Conservation (phyloP, 2,113 vertebrate genomes). For the Podocnemis expansa region DNA sequence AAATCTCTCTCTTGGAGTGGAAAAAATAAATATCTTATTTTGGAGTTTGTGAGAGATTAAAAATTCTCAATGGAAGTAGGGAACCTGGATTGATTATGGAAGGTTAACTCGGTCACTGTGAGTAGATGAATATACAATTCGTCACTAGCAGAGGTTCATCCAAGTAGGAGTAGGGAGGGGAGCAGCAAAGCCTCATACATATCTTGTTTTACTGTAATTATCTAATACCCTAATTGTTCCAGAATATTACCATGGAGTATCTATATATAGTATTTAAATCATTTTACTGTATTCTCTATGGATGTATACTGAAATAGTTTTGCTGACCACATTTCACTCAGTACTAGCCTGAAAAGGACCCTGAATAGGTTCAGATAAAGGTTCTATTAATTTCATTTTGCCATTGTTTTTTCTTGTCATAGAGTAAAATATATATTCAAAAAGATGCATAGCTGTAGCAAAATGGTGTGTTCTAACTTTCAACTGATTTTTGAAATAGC, state of each 20-base stretch:
- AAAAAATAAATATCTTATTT: neutral
- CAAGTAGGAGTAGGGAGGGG: neutral
- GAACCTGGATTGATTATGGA: neutral
- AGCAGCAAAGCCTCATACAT: constrained; percentile 39
- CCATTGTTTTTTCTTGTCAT: neutral
- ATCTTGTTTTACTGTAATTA: constrained; percentile 29
- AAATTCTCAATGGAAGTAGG: constrained; percentile 3
- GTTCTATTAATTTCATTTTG: neutral
- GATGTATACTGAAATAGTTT: neutral
- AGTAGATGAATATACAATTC: constrained; percentile 14
- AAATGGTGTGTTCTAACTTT: neutral
- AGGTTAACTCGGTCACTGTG: constrained; percentile 14
- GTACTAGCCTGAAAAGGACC: neutral
- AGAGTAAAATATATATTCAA: neutral
- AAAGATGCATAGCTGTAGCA: neutral
- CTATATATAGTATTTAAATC: constrained; percentile 38
- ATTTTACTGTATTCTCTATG: constrained; percentile 14
- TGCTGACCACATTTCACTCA: neutral
- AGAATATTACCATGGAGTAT: constrained; percentile 29
- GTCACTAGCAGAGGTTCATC: neutral
- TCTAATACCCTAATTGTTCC: constrained; percentile 15
- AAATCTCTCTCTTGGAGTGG: neutral
- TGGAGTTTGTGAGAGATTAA: neutral
- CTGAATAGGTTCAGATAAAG: neutral
- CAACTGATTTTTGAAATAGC: neutral